A percentile compares a stretch with the other conserved stretches of the same genome.
Evolutionary conservation across 1,140 invertebrate genomes (phyloP).

Genomic region (Papilio aristodemus): DNA sequence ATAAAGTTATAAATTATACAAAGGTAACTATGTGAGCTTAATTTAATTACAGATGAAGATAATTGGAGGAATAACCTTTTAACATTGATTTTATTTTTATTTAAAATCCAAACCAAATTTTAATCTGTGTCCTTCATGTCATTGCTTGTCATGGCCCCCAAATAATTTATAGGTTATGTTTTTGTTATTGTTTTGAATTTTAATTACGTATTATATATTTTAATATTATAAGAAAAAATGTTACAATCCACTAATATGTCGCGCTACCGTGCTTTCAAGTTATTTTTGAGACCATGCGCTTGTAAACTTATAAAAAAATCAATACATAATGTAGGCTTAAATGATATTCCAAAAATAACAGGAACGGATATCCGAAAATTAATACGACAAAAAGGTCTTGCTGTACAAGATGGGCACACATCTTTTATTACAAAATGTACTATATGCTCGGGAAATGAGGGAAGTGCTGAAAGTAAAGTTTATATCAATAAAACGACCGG

Average conservation of each 20-base stretch:
- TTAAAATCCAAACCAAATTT: no score
- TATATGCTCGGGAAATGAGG: constrained; percentile 57
- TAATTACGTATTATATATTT: not conserved
- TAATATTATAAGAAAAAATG: constrained; percentile 40
- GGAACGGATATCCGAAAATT: constrained; percentile 64
- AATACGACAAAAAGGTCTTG: constrained; percentile 67
- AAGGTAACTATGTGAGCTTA: no score
- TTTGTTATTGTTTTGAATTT: constrained; percentile 26
- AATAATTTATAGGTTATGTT: constrained; percentile 36
- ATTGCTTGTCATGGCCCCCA: not conserved
- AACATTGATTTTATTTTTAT: no score
- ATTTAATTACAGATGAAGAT: no score
- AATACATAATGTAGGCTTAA: constrained; percentile 64
- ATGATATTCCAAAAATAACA: constrained; percentile 66
- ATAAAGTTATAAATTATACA: no score
- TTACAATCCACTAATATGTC: constrained; percentile 39
- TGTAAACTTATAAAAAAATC: constrained; percentile 42
- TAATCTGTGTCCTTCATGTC: no score
- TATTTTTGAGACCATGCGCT: constrained; percentile 34
- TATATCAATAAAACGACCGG: constrained; percentile 73
- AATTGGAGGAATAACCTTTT: no score
- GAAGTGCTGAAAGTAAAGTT: constrained; percentile 59
- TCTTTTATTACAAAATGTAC: constrained; percentile 65
- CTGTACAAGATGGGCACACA: constrained; percentile 70
- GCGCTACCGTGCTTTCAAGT: constrained; percentile 35